A percentile compares a stretch with the other conserved stretches of the same genome.
These are phyloP conservation scores for Paramormyrops kingsleyae DNA, from an alignment of 2,113 vertebrate species.

Conservation along the genomic window DNA sequence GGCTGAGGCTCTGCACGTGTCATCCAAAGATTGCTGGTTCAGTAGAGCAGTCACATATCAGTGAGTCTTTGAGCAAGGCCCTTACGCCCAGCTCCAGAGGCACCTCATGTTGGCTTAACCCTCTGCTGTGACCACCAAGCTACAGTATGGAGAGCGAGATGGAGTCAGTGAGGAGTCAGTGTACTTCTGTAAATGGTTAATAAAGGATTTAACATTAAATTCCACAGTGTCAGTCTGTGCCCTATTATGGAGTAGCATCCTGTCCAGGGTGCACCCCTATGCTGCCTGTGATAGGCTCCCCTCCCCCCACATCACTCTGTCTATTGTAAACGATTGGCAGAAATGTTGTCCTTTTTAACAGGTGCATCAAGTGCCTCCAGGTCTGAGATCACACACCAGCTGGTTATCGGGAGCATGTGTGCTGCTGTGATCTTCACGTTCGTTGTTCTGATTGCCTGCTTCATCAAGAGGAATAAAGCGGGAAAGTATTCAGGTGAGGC, in stretches of 20 bases:
- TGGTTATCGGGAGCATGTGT: conserved; percentile 95
- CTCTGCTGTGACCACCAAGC: neutral
- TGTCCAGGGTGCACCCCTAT: neutral
- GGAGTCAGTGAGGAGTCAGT: neutral
- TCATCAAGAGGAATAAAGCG: conserved; percentile 90
- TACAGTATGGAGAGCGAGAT: neutral
- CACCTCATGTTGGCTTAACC: neutral
- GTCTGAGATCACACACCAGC: conserved; percentile 82
- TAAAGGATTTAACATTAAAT: neutral
- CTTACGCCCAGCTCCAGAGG: neutral
- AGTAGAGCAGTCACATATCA: neutral
- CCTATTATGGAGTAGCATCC: neutral
- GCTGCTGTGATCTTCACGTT: conserved; percentile 85
- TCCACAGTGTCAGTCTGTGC: neutral
- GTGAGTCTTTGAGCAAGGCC: neutral
- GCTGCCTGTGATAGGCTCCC: neutral
- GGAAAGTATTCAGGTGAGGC: conserved; percentile 90
- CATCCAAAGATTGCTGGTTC: neutral
- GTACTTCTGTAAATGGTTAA: neutral
- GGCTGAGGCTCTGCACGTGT: neutral
- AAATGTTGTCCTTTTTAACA: conserved; percentile 49
- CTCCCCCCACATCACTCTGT: neutral
- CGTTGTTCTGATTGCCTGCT: conserved; percentile 80
- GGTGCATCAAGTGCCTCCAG: conserved; percentile 73
- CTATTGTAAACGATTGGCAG: neutral